Base-by-base conservation (phyloP, 1,140 invertebrate species). In the Zaprionus tsacasi region DNA sequence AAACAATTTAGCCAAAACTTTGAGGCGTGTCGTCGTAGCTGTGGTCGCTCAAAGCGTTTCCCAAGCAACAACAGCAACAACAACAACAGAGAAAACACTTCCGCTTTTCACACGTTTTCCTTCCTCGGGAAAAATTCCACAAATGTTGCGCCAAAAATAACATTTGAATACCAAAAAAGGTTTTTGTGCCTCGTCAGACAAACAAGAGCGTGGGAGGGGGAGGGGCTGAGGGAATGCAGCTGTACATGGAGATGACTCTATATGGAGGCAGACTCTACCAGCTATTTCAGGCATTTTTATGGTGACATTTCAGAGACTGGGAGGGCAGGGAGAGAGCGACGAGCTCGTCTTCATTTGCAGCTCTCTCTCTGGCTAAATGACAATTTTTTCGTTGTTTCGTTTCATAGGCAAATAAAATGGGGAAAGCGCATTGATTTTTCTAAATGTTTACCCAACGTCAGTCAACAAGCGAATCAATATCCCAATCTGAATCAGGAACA, bases 141-240 rank as follows among this genome's bases (percentile, higher is more conserved):
- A 83, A 83, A 80, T 77, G 82, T 70, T 77, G 77, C 59, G 59
- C 83, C 77, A 87, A 82, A 87, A 87, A 87, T 80, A 87, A 80
- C 83, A 87, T 82, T 87, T 87, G 83, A 80, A 87, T 88, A 70
- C 79, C 83, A 78, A 79, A 88, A 87, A 85, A 79, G 81, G 76
- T 83, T 81, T 83, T 83, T 69, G 68, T 68, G 81, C 66, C 81
- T 17, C 69, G 68, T 69, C 76, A 72, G 64, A 56, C 68, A 73
- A 83, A 83, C 76, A 38, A 77, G 80, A 17, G 48, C 52, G 58
- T 52, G 73, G 3, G 56, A 27, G 12, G 30, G 8, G 12, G 12
- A 11, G 11, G 5, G 25, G 6, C 50, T 12, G 50, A 11, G 50
- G 61, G 43, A 59, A 64, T 76, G 68, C 25, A 76, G 70, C 65